A percentile compares a stretch with the other conserved stretches of the same genome.
phyloP scores from a whole-genome alignment of 2,113 vertebrate genomes.

The Copsychus sechellarum region DNA sequence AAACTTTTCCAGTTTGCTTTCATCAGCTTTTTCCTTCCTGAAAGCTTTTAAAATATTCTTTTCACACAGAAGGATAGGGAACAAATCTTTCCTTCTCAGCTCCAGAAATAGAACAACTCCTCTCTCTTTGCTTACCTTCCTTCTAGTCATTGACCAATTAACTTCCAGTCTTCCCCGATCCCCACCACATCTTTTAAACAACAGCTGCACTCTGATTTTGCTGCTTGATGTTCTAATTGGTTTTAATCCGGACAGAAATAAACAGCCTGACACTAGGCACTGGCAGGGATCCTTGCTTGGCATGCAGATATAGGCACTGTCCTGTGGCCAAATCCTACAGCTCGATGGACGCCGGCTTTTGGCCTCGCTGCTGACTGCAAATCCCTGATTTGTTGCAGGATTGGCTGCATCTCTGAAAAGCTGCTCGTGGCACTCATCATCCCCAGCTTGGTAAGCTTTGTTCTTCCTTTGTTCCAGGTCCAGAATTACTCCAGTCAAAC shows the following conservation, averaged over 20 bases:
- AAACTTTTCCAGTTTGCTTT: neutral
- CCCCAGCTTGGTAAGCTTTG: constrained; percentile 37
- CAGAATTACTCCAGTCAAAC: neutral
- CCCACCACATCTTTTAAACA: neutral
- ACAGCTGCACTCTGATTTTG: neutral
- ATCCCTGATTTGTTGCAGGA: constrained; percentile 57
- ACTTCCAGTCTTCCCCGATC: neutral
- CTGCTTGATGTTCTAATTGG: constrained; percentile 25
- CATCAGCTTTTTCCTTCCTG: neutral
- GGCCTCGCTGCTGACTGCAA: constrained; percentile 29
- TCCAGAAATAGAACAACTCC: neutral
- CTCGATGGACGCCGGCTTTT: neutral
- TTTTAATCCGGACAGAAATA: neutral
- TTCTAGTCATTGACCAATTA: neutral
- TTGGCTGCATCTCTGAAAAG: constrained; percentile 23
- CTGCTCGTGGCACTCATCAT: neutral
- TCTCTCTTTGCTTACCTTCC: neutral
- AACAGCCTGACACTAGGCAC: neutral
- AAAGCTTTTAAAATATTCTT: neutral
- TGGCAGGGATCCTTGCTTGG: constrained; percentile 28
- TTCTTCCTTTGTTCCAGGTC: constrained; percentile 16
- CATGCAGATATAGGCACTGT: neutral
- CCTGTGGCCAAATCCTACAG: neutral
- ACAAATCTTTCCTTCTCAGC: neutral
- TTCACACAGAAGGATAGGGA: neutral